phyloP scores from a whole-genome alignment of 1,140 invertebrate species.

The Zaprionus capensis region DNA sequence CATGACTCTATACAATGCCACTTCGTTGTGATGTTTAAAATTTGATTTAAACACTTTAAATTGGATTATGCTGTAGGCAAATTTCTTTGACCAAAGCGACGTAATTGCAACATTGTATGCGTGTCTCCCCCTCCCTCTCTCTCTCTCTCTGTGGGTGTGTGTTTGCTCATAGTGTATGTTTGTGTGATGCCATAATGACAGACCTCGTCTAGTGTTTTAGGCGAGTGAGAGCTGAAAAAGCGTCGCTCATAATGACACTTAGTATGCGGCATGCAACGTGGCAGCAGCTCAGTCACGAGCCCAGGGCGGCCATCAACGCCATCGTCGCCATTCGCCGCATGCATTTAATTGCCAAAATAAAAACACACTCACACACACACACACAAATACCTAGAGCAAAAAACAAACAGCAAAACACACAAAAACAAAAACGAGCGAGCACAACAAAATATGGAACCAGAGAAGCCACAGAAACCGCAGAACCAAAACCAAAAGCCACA shows the following conservation, averaged over 20 bases:
- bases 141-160: slow-evolving; percentile 5
- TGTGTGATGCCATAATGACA: slow-evolving; percentile 66
- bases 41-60: slow-evolving; percentile 84
- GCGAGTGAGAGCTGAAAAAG: slow-evolving; percentile 20
- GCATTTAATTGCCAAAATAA: slow-evolving; percentile 84
- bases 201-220: slow-evolving; percentile 54
- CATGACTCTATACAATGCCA: slow-evolving; percentile 58
- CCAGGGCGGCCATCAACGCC: slow-evolving; percentile 66
- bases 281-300: slow-evolving; percentile 78
- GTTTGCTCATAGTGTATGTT: slow-evolving; percentile 1
- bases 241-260: slow-evolving; percentile 79
- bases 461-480: slow-evolving; percentile 42
- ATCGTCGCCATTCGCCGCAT: slow-evolving; percentile 77
- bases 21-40: slow-evolving; percentile 75
- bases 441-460: slow-evolving; percentile 12
- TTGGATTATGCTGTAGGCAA: slow-evolving; percentile 83
- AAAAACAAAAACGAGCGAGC: slow-evolving; percentile 7
- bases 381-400: slow-evolving; percentile 25
- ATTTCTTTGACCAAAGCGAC: slow-evolving; percentile 68
- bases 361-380: slow-evolving; percentile 45
- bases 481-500: slow-evolving; percentile 70
- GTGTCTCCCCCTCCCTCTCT: background rate
- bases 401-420: slow-evolving; percentile 50
- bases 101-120: slow-evolving; percentile 81
- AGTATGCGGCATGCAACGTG: slow-evolving; percentile 81